Base-by-base conservation (phyloP, 2,888 invertebrate species). In the Taenaris catops region DNA sequence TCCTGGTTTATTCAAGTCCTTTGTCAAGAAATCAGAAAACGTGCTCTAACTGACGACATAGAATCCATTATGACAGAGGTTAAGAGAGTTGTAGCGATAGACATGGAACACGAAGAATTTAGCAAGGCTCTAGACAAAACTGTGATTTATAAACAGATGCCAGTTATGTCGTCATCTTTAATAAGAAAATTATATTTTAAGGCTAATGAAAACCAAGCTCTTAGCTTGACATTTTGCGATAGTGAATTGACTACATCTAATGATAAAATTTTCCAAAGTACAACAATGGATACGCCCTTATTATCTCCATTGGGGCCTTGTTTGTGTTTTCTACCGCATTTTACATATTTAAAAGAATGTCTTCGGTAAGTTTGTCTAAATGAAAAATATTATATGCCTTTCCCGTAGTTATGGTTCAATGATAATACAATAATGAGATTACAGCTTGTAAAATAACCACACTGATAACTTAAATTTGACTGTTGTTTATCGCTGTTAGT, bases 1-100 rank as follows among this genome's bases (percentile, higher is more conserved):
- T 63, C 78, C 1, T 83, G 81, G 83, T 71, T 81, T 40, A 70
- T 83, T 5, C 83, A 81, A 31, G 59, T 70, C 0, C 50, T 83
- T 0, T 83, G 81, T 46, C 49, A 46, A 4, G 70, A 74, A 41
- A 75, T 83, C 9, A 48, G 63, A 2, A 34, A 57, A 8, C 42
- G 70, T 1, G 55, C 73, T 0, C 16, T 48, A 0, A 55, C 52
- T 0, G 47, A 58, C 1, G 80, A 83, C 27, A 35, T 83, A 0
- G 71, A 71, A 40, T 62, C 76, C 0, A 83, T 83, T 4, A 48
- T 79, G 14, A 71, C 63, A 1, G 71, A 68, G 14, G 72, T 79
- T 1, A 75, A 76, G 21, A 53, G 65, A 1, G 67, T 65, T 8
- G 75, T 83, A 0, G 80, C 83, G 0, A 58, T 76, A 0, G 63